Evolutionary conservation across 2,113 vertebrate genomes (phyloP), one percentile per base, ranked within the genome.

Genomic region (Lampris incognitus): DNA sequence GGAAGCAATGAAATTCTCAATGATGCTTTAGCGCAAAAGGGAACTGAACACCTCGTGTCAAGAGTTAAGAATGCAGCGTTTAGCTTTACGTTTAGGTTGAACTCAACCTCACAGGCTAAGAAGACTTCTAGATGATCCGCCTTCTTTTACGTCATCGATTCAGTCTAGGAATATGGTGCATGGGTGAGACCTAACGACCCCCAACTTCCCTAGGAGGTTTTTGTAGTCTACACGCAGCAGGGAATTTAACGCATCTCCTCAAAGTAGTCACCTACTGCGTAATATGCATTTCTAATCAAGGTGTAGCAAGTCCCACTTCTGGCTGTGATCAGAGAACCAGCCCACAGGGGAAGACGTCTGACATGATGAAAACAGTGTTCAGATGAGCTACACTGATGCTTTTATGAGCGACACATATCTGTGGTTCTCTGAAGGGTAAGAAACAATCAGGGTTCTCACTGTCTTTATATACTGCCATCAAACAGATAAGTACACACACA

Each of bases 261-360:
- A 64, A 37, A 51, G 76, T 69, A 63, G 69, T 78, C 81, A 83
- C 81, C 71, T 83, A 66, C 39, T 78, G 82, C 82, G 84, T 83
- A 83, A 87, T 79, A 65, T 66, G 46, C 50, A 78, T 83, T 67
- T 72, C 46, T 85, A 82, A 86, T 87, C 71, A 87, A 81, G 51
- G 63, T 68, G 70, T 81, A 60, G 57, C 41, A 48, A 88, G 60
- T 80, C 50, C 48, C 66, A 68, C 54, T 75, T 57, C 58, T 74
- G 69, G 51, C 72, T 73, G 72, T 8, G 69, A 82, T 78, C 74
- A 78, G 75, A 76, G 61, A 74, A 66, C 3, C 56, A 13, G 0
- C 69, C 81, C 50, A 36, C 52, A 13, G 84, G 80, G 79, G 76
- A 64, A 52, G 69, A 40, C 66, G 67, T 61, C 67, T 62, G 74